Percentiles rank a stretch among this genome's conserved stretches.
Evolutionary conservation across 2,797 vertebrate species (phyloP).

Genomic region (Leptodactylus fallax): DNA sequence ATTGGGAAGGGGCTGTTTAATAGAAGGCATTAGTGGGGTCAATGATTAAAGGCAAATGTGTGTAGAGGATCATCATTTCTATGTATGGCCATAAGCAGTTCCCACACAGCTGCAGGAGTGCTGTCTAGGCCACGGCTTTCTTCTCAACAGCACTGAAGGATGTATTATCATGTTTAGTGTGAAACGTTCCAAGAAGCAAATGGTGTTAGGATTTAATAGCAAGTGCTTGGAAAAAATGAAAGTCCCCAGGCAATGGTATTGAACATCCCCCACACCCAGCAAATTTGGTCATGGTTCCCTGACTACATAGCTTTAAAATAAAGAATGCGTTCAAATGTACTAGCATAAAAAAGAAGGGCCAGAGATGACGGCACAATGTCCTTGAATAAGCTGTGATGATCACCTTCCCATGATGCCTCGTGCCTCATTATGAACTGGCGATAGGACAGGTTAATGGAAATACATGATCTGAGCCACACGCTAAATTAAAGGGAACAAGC

Average conservation of each 20-base stretch:
- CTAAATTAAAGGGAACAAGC: too few species aligned
- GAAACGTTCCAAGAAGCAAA: not conserved
- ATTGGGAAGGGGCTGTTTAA: too few species aligned
- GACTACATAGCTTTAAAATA: not conserved
- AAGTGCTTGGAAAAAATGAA: not conserved
- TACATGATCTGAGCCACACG: not conserved
- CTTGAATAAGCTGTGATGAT: not conserved
- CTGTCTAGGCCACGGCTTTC: not conserved
- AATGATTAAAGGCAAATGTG: too few species aligned
- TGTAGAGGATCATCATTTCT: not conserved
- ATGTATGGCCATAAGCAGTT: not conserved
- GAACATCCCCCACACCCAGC: not conserved
- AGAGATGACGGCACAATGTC: not conserved
- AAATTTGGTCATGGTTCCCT: not conserved
- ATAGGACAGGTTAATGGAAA: not conserved
- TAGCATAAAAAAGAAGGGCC: not conserved
- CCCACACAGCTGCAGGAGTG: not conserved
- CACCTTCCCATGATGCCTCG: not conserved
- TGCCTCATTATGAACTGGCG: not conserved
- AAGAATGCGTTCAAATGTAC: not conserved
- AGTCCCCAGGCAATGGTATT: not conserved
- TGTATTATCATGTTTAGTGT: not conserved
- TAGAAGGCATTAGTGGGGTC: too few species aligned
- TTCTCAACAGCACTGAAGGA: not conserved
- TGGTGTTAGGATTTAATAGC: not conserved